Base-by-base conservation (phyloP, 2,888 invertebrate species). In the Diarsia mendica region DNA sequence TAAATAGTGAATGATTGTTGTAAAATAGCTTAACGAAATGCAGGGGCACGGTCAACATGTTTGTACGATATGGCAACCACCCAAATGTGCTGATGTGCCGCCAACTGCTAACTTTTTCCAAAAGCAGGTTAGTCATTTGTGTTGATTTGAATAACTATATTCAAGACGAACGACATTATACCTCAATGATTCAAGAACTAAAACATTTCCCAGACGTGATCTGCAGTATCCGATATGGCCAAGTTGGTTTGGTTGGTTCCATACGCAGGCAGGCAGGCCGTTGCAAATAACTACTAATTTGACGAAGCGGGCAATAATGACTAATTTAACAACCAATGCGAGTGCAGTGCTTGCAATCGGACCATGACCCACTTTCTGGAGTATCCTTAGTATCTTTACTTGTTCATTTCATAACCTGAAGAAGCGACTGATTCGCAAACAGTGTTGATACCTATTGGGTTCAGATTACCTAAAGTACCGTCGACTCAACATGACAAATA, bases 51-150 rank as follows among this genome's bases (percentile, higher is more conserved):
- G 85, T 8, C 90, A 89, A 51, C 93, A 93, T 71, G 90, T 89
- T 20, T 94, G 94, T 76, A 92, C 91, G 87, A 76, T 94, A 13
- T 70, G 88, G 10, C 71, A 85, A 20, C 79, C 85, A 4, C 87
- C 90, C 0, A 48, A 77, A 1, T 89, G 87, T 60, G 71, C 81
- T 23, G 87, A 90, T 51, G 68, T 89, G 51, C 89, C 91, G 1
- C 94, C 94, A 11, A 92, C 91, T 0, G 90, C 90, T 0, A 87
- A 85, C 3, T 86, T 77, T 61, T 85, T 78, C 23, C 80, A 80
- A 39, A 79, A 70, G 20, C 69, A 79, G 87, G 87, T 87, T 23
- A 44, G 78, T 64, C 28, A 13, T n/a, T 44, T n/a, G n/a, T 18
- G 15, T 58, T 58, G 28, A 15, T 15, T 15, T 28, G 2, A 60